These are phyloP conservation scores for Goniozus legneri DNA, from an alignment of 1,140 invertebrate genomes.

Conservation along the genomic window DNA sequence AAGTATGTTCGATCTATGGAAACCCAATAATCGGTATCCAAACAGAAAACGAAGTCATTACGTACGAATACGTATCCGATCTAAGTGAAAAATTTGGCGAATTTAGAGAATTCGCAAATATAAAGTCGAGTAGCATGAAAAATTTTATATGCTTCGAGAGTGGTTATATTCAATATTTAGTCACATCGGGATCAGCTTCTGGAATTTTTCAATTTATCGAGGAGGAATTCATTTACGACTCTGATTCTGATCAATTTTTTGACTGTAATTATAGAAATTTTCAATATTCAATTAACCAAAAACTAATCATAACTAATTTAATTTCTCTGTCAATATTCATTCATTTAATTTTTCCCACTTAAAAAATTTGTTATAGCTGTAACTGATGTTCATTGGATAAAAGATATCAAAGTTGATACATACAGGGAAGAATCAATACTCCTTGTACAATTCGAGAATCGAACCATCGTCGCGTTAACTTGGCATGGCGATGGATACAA, in stretches of 20 bases:
- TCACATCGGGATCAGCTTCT: constrained; percentile 25
- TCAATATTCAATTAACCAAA: not conserved
- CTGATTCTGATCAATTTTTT: constrained; percentile 16
- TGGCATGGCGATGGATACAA: constrained; percentile 32
- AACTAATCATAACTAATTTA: too few relatives aligned
- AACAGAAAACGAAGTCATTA: constrained; percentile 14
- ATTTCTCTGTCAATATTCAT: too few relatives aligned
- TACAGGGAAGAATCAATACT: constrained; percentile 41
- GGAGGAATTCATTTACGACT: constrained; percentile 21
- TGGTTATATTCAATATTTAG: constrained; percentile 31
- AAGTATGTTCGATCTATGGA: constrained; percentile 24
- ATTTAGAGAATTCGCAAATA: constrained; percentile 15
- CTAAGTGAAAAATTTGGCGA: constrained; percentile 1
- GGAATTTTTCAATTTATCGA: constrained; percentile 25
- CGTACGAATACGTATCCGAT: constrained; percentile 30
- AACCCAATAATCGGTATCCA: constrained; percentile 19
- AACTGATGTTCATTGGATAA: constrained; percentile 29
- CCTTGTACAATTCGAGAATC: constrained; percentile 33
- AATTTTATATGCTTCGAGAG: constrained; percentile 38
- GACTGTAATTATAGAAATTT: constrained; percentile 11
- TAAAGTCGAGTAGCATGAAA: too few relatives aligned
- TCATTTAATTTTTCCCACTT: too few relatives aligned
- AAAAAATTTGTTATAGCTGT: constrained; percentile 27
- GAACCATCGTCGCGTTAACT: constrained; percentile 21
- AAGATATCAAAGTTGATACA: constrained; percentile 28